Conservation (phyloP, 92 coral and sea anemone species). For the Isaurus tuberculatus region DNA sequence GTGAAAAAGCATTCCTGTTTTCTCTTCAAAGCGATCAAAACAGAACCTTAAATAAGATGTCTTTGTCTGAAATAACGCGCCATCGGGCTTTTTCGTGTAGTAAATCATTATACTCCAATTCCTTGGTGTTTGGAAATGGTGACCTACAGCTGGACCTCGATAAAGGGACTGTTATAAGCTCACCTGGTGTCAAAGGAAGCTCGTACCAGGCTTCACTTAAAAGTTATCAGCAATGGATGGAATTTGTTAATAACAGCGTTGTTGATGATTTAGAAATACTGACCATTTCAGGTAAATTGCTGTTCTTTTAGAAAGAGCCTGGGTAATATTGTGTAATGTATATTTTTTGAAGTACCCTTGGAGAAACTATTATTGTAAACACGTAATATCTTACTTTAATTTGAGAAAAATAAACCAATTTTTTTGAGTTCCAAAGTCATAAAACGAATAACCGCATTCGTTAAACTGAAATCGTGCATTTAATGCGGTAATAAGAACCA, state of each 20-base stretch:
- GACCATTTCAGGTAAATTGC: conserved; percentile 2
- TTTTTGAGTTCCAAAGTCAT: too few relatives aligned
- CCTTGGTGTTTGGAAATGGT: conserved; percentile 31
- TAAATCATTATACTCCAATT: not conserved
- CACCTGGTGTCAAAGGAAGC: not conserved
- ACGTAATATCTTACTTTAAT: too few relatives aligned
- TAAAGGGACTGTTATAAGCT: not conserved
- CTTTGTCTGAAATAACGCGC: not conserved
- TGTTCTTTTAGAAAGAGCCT: not conserved
- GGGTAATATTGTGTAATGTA: too few relatives aligned
- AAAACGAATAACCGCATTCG: too few relatives aligned
- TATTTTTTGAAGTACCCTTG: too few relatives aligned
- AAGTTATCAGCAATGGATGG: not conserved
- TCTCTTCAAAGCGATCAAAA: conserved; percentile 1
- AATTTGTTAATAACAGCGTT: not conserved
- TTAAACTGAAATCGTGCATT: too few relatives aligned
- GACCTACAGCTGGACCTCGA: conserved; percentile 9
- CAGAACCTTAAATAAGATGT: not conserved
- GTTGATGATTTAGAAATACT: conserved; percentile 32
- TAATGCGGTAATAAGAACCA: too few relatives aligned
- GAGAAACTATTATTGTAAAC: too few relatives aligned
- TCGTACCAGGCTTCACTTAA: not conserved
- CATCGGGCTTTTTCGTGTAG: conserved; percentile 17
- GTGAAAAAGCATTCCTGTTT: not conserved
- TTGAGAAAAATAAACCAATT: too few relatives aligned